These are phyloP conservation scores for Tor tambroides DNA, from an alignment of 2,113 vertebrate species.

Conservation along the genomic window DNA sequence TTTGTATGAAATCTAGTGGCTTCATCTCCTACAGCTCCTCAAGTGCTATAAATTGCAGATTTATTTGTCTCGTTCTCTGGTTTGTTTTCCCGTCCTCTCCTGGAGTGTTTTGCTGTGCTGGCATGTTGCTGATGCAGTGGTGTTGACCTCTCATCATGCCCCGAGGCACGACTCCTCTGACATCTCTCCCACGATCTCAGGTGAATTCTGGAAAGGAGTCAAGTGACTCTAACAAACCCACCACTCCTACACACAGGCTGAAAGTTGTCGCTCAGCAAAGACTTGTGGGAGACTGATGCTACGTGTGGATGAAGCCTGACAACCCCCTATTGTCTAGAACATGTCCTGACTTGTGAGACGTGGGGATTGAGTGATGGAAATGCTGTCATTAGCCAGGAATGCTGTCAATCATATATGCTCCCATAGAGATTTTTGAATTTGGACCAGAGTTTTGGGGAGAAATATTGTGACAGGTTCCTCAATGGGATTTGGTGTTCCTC, in stretches of 20 bases:
- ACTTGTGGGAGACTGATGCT: constrained; percentile 6
- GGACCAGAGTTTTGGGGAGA: background rate
- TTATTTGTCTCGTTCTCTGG: background rate
- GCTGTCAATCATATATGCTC: constrained; percentile 20
- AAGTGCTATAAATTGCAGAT: background rate
- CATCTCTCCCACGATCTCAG: constrained; percentile 36
- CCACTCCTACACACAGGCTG: background rate
- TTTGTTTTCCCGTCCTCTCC: background rate
- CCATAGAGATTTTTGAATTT: background rate
- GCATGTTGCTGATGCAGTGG: constrained; percentile 13
- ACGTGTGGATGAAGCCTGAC: constrained; percentile 25
- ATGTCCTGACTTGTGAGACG: constrained; percentile 33
- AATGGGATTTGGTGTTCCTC: background rate
- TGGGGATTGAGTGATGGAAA: constrained; percentile 1
- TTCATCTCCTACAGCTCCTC: background rate
- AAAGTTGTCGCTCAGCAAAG: constrained; percentile 7
- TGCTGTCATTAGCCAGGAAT: constrained; percentile 49
- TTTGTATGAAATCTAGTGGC: background rate
- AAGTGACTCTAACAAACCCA: constrained; percentile 19
- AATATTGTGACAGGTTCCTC: background rate
- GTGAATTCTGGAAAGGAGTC: constrained; percentile 33
- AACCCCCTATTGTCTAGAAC: constrained; percentile 31
- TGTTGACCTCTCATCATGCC: constrained; percentile 30
- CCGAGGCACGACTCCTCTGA: constrained; percentile 19
- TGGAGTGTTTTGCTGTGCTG: constrained; percentile 8